Evolutionary conservation across 1,140 invertebrate genomes (phyloP).

Genomic region (Whitmania pigra): DNA sequence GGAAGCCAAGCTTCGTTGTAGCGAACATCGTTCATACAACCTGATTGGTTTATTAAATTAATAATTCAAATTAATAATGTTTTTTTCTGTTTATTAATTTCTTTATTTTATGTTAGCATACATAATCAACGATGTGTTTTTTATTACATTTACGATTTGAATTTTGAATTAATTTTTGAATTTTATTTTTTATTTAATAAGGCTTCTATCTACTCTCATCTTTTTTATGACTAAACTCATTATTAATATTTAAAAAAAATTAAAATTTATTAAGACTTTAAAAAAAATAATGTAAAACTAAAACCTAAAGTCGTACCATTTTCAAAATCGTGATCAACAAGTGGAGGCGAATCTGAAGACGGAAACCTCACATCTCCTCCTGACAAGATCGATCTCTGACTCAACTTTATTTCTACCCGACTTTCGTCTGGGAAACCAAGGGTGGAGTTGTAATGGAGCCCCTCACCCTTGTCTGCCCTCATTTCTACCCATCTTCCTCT

Average conservation of each 20-base stretch:
- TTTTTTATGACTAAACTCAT: too few species aligned
- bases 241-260: too few species aligned
- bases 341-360: slow-evolving; percentile 59
- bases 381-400: slow-evolving; percentile 62
- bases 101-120: not conserved
- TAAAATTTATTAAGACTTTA: too few species aligned
- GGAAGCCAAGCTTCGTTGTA: slow-evolving; percentile 82
- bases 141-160: too few species aligned
- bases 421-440: slow-evolving; percentile 22
- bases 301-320: slow-evolving; percentile 52
- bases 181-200: too few species aligned
- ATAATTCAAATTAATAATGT: too few species aligned
- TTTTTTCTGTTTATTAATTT: too few species aligned
- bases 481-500: slow-evolving; percentile 85
- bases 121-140: too few species aligned
- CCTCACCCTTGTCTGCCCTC: slow-evolving; percentile 86
- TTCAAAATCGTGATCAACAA: slow-evolving; percentile 87
- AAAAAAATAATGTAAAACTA: too few species aligned
- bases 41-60: slow-evolving; percentile 38
- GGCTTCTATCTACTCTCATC: too few species aligned
- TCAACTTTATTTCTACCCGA: slow-evolving; percentile 19
- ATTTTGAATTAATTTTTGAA: too few species aligned
- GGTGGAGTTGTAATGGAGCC: slow-evolving; percentile 81
- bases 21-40: slow-evolving; percentile 69
- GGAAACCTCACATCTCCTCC: slow-evolving; percentile 81